Evolutionary conservation across 2,113 vertebrate genomes (phyloP).

Genomic region (Fregata magnificens): DNA sequence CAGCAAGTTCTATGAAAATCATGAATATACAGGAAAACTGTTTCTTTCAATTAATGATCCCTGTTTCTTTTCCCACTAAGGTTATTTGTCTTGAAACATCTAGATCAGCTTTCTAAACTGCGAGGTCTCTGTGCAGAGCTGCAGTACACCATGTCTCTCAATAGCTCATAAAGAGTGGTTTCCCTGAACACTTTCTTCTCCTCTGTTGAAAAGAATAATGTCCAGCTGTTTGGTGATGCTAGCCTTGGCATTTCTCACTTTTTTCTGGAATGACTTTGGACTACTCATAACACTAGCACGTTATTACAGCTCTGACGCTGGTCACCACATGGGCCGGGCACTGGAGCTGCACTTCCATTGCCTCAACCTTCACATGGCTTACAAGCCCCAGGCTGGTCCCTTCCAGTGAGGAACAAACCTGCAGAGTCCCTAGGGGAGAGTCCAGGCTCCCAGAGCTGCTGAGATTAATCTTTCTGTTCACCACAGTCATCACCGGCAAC

Average conservation of each 20-base stretch:
- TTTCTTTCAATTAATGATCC: background rate
- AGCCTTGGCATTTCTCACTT: background rate
- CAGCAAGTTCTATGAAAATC: background rate
- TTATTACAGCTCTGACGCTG: background rate
- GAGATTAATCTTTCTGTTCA: background rate
- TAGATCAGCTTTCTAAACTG: background rate
- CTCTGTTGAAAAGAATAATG: background rate
- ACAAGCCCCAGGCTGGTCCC: background rate
- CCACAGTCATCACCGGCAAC: rapidly evolving
- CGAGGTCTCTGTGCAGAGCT: background rate
- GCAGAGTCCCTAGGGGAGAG: background rate
- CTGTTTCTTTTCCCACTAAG: background rate
- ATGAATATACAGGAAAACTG: background rate
- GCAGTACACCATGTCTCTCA: background rate
- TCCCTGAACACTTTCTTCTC: background rate
- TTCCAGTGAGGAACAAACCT: background rate
- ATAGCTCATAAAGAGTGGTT: background rate
- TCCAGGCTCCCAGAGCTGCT: background rate
- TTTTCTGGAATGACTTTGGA: background rate
- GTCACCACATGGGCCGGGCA: background rate
- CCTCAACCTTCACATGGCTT: background rate
- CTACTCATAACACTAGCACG: background rate
- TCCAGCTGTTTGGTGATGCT: background rate
- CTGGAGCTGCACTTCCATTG: background rate
- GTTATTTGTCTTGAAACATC: background rate